A percentile compares a stretch with the other conserved stretches of the same genome.
Evolutionary conservation across 2,113 vertebrate species (phyloP).

Genomic region (Malurus alboscapulatus): DNA sequence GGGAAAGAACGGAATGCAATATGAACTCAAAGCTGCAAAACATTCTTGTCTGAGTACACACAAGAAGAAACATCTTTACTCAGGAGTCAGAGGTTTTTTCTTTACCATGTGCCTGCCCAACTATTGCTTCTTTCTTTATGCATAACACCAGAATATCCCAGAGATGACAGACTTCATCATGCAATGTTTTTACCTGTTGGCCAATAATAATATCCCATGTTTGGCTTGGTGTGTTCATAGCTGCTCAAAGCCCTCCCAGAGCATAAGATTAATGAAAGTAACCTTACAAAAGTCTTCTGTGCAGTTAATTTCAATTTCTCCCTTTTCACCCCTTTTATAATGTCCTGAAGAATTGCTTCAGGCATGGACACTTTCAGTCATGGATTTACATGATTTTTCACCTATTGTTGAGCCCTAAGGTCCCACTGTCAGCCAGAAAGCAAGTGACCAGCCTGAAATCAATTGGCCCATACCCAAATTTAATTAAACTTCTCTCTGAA

Average conservation of each 20-base stretch:
- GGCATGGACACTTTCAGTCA: not conserved
- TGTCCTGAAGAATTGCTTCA: conserved; percentile 21
- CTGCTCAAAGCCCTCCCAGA: not conserved
- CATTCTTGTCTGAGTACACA: not conserved
- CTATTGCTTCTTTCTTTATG: not conserved
- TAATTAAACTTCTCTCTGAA: conserved; percentile 71
- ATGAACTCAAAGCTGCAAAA: not conserved
- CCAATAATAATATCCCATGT: not conserved
- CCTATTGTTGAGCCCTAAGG: not conserved
- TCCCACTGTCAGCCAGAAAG: conserved; percentile 58
- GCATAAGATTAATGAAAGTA: not conserved
- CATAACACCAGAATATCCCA: not conserved
- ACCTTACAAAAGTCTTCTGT: not conserved
- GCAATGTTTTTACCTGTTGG: not conserved
- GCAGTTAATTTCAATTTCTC: conserved; percentile 13
- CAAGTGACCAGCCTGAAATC: conserved; percentile 57
- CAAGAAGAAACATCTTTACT: not conserved
- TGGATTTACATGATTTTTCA: conserved; percentile 29
- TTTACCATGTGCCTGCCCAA: not conserved
- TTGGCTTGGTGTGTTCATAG: not conserved
- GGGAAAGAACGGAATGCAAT: not conserved
- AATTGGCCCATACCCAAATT: conserved; percentile 69
- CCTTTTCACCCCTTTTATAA: conserved; percentile 4
- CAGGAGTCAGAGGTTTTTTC: not conserved
- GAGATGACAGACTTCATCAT: not conserved